Conservation (phyloP, 1,140 invertebrate genomes). For the Drosophila grimshawi region DNA sequence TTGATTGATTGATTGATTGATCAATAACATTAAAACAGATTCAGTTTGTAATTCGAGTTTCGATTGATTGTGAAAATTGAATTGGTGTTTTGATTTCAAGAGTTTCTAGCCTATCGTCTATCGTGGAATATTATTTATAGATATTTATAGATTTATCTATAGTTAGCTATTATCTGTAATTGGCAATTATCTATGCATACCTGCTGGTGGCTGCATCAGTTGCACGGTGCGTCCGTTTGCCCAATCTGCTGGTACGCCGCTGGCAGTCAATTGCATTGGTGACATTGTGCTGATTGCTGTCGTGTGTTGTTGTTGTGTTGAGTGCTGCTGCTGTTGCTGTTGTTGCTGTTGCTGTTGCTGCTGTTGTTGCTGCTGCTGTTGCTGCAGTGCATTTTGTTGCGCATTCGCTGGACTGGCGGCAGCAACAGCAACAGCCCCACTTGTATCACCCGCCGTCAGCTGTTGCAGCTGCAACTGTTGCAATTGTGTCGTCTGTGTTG, state of each 20-base stretch:
- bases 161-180: too few species aligned
- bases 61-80: too few species aligned
- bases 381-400: conserved; percentile 60
- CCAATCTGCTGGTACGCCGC: conserved; percentile 86
- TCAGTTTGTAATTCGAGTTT: too few species aligned
- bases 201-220: conserved; percentile 91
- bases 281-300: conserved; percentile 85
- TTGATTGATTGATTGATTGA: too few species aligned
- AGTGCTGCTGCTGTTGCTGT: conserved; percentile 71
- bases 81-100: too few species aligned
- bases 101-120: too few species aligned
- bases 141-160: too few species aligned
- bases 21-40: too few species aligned
- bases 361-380: conserved; percentile 57
- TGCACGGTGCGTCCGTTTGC: conserved; percentile 88
- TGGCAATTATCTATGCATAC: background rate
- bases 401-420: conserved; percentile 70
- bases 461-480: conserved; percentile 85
- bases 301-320: conserved; percentile 86
- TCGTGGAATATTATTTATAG: too few species aligned
- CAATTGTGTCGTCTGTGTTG: conserved; percentile 54
- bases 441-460: conserved; percentile 48
- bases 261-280: conserved; percentile 85
- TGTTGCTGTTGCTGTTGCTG: conserved; percentile 76
- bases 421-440: conserved; percentile 75